Evolutionary conservation across 2,888 invertebrate genomes (phyloP).

Genomic region (Coleophora flavipennella): DNA sequence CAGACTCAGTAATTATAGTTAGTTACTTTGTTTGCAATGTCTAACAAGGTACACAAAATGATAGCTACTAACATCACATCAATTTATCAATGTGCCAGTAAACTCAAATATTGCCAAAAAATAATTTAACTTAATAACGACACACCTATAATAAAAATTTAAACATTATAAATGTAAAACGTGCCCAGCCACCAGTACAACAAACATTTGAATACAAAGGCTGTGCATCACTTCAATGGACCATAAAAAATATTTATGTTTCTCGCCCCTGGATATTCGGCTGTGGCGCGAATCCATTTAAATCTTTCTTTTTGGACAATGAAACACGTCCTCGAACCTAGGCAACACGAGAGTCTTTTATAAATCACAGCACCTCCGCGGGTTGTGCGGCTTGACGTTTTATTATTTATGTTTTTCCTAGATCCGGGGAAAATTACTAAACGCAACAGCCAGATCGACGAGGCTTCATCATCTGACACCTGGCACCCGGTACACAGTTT

Average conservation of each 20-base stretch:
- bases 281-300: conserved; percentile 53
- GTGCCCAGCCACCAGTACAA: conserved; percentile 51
- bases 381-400: not conserved
- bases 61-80: no score
- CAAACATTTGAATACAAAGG: conserved; percentile 69
- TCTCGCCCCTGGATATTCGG: conserved; percentile 54
- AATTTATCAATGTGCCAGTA: no score
- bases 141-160: not conserved
- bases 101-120: no score
- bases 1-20: no score
- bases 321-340: conserved; percentile 35
- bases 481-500: conserved; percentile 87
- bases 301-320: conserved; percentile 50
- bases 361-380: not conserved
- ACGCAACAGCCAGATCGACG: conserved; percentile 80
- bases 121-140: no score
- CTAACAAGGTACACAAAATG: no score
- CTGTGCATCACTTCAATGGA: conserved; percentile 70
- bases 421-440: conserved; percentile 84
- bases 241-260: conserved; percentile 71
- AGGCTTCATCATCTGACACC: conserved; percentile 83
- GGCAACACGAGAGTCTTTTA: conserved; percentile 13
- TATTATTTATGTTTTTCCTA: conserved; percentile 36
- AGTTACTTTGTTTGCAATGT: no score
- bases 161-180: conserved; percentile 28